Conservation (phyloP, 2,113 vertebrate genomes). For the Toxotes jaculatrix region DNA sequence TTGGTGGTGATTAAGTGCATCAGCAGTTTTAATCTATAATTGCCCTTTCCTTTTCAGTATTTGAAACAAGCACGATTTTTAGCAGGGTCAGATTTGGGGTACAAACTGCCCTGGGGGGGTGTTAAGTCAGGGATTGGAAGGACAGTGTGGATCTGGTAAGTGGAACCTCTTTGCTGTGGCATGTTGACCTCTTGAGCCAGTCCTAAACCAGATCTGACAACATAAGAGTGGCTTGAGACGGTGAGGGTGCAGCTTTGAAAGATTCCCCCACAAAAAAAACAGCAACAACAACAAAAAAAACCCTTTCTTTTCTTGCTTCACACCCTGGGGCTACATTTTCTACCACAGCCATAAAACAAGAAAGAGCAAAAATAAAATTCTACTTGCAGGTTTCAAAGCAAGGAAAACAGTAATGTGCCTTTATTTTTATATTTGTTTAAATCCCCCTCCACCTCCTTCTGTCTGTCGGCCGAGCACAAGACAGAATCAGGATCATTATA, state of each 20-base stretch:
- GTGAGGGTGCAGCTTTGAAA: background rate
- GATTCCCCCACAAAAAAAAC: background rate
- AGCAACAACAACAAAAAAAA: no score
- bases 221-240: no score
- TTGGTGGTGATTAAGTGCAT: background rate
- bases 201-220: conserved; percentile 26
- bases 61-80: background rate
- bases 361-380: background rate
- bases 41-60: background rate
- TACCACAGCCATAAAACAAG: background rate
- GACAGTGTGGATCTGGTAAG: background rate
- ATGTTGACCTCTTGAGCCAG: background rate
- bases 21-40: background rate
- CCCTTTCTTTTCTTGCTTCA: background rate
- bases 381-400: background rate
- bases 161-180: background rate
- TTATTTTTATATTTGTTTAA: conserved; percentile 24
- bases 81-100: background rate
- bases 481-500: conserved; percentile 65
- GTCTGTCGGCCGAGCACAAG: conserved; percentile 62
- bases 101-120: background rate
- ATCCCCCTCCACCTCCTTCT: conserved; percentile 6
- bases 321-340: background rate
- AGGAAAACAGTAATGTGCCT: background rate
- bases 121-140: background rate